Conservation (phyloP, 2,113 vertebrate genomes). For the Nettapus auritus region DNA sequence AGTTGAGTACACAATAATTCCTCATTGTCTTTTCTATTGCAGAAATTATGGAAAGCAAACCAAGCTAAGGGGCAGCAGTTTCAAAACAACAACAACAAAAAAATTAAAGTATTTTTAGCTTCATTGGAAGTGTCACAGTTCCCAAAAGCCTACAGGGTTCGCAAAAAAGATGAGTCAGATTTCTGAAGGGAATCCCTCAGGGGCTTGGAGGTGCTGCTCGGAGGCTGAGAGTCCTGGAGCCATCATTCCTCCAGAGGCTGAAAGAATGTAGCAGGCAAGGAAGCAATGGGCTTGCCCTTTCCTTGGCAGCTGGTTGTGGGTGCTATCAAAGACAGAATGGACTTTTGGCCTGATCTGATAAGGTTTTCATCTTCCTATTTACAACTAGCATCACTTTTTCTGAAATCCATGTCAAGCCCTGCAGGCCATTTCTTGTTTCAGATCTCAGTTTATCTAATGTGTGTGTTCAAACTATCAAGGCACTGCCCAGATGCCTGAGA, state of each 20-base stretch:
- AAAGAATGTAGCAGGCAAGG: background rate
- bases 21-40: background rate
- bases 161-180: background rate
- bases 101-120: background rate
- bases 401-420: background rate
- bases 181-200: background rate
- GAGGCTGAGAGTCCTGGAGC: background rate
- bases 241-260: background rate
- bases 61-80: background rate
- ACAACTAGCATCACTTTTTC: background rate
- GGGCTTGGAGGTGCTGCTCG: background rate
- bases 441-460: background rate
- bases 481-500: background rate
- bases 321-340: background rate
- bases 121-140: background rate
- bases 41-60: background rate
- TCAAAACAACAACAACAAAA: background rate
- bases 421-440: background rate
- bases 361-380: background rate
- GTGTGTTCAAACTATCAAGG: accelerated
- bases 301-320: background rate
- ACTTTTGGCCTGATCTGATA: background rate
- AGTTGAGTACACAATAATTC: background rate
- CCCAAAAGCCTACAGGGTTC: background rate
- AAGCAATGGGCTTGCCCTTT: background rate